Conservation (phyloP, 53 echinoderm and acorn worm genomes). For the Actinopyga echinites region DNA sequence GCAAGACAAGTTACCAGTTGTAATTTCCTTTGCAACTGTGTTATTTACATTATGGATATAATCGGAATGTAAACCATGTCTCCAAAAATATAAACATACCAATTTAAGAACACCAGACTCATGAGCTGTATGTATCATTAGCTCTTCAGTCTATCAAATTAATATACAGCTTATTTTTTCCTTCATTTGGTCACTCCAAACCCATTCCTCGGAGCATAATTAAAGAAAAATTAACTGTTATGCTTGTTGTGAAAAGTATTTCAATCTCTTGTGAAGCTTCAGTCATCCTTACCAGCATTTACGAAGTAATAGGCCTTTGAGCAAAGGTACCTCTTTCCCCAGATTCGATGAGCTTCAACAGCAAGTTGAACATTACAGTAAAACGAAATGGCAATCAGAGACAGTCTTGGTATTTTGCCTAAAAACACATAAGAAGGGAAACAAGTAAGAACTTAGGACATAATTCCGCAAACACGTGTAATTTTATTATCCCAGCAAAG, state of each 20-base stretch:
- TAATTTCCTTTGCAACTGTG: no score
- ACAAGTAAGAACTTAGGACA: neutral
- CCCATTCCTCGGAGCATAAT: neutral
- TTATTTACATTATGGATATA: no score
- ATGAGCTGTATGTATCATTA: no score
- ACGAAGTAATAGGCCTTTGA: slow-evolving; percentile 50
- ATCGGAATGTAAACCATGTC: no score
- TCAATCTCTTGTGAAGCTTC: neutral
- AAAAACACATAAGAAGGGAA: neutral
- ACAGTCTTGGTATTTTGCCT: neutral
- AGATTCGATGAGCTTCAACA: slow-evolving; percentile 55
- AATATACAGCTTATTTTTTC: no score
- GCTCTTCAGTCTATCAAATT: no score
- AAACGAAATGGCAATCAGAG: slow-evolving; percentile 9
- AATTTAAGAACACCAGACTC: no score
- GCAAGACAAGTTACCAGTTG: no score
- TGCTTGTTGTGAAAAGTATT: neutral
- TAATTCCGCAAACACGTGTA: neutral
- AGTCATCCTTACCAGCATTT: neutral
- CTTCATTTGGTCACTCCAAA: no score
- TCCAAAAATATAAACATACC: no score
- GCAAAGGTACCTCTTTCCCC: slow-evolving; percentile 63
- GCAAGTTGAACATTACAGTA: slow-evolving; percentile 58
- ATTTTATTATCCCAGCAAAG: no score
- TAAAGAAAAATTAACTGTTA: neutral